Evolutionary conservation across 2,113 vertebrate genomes (phyloP), one percentile per base, ranked within the genome.

Genomic region (Nansenia antarctica): DNA sequence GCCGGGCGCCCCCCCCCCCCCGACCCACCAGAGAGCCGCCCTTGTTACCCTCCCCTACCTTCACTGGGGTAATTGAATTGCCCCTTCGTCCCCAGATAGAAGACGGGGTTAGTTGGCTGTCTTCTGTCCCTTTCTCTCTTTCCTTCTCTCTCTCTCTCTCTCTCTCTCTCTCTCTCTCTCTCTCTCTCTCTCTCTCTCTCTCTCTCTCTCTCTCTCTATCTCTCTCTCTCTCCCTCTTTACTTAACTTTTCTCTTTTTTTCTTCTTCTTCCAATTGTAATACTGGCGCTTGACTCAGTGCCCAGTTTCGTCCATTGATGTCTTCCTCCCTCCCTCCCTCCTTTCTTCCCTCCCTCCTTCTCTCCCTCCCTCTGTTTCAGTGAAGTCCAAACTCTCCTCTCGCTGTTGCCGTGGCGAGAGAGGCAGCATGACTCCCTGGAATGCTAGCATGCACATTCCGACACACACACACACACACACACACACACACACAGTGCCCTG

Each of bases 391-490:
- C n/a, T 7, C 49, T 42, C 20, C 5, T 57, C 32, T 39, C 8
- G 53, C 55, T 34, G 30, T 55, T 67, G 65, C 80, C 72, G 81
- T 84, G 78, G 73, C 81, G 82, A 72, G 72, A 77, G 66, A 67
- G 37, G 53, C 70, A 77, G 81, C 75, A 82, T 85, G 80, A 69
- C 42, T 82, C 77, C 70, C 74, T 79, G 85, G 85, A 89, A 86
- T 90, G 79, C 76, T 47, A 75, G 73, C 73, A 52, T 22, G 73
- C 70, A 78, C 79, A 86, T 79, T 84, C 86, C 72, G 42, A 58
- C 58, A 18, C 74, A 47, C 66, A 11, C 66, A 6, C 65, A 54
- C 64, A 59, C 67, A 55, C 45, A 55, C 53, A 65, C 53, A 35
- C 27, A 59, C 34, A 72, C 42, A 24, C 63, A 47, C 66, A 73